These are phyloP conservation scores for Calyptommatus sinebrachiatus DNA, from an alignment of 2,113 vertebrate genomes.

Conservation along the genomic window DNA sequence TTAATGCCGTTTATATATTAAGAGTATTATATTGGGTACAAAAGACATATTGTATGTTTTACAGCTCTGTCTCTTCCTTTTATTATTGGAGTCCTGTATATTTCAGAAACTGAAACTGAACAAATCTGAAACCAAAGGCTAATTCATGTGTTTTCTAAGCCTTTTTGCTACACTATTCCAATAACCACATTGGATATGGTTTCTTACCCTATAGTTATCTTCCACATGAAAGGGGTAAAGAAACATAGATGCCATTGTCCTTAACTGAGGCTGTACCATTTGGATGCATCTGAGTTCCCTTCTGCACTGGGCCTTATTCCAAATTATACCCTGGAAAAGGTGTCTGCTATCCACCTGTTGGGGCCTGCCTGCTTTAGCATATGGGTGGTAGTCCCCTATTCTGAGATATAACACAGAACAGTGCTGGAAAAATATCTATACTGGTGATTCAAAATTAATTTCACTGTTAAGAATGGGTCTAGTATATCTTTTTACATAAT, in stretches of 20 bases:
- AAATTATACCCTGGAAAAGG: too few species aligned
- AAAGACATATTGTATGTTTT: background rate
- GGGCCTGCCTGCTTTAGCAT: too few species aligned
- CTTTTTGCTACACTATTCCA: background rate
- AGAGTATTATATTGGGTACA: background rate
- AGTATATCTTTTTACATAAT: too few species aligned
- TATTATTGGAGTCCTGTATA: background rate
- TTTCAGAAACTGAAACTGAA: background rate
- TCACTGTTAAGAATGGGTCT: too few species aligned
- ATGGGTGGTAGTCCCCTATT: too few species aligned
- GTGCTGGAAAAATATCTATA: too few species aligned
- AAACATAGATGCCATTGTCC: background rate
- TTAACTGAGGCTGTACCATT: background rate
- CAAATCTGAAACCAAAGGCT: background rate
- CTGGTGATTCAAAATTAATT: too few species aligned
- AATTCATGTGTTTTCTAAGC: background rate
- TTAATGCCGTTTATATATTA: slow-evolving; percentile 5
- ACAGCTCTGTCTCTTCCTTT: background rate
- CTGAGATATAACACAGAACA: too few species aligned
- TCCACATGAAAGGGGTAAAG: background rate
- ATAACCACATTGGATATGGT: background rate
- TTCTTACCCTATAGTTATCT: background rate
- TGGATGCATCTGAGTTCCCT: too few species aligned
- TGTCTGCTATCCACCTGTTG: too few species aligned
- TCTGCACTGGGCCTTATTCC: too few species aligned